phyloP scores from a whole-genome alignment of 1,140 invertebrate species.

The Euura saliciscinereae region DNA sequence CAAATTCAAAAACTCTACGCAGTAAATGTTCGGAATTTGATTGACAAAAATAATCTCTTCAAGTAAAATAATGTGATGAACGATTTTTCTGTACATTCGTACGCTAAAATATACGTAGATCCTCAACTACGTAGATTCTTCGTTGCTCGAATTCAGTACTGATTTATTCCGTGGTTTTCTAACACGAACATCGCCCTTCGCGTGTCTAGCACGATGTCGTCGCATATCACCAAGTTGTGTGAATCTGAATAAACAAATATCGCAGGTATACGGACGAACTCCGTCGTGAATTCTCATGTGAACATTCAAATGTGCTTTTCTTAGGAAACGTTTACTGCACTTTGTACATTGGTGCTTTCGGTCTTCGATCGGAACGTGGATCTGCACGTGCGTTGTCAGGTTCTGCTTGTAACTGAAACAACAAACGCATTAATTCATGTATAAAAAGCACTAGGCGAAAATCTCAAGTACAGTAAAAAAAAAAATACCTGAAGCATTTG shows the following conservation, averaged over 20 bases:
- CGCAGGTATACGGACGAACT: conserved; percentile 69
- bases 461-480: not conserved
- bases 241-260: conserved; percentile 47
- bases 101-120: not conserved
- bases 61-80: not conserved
- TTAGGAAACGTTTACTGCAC: conserved; percentile 51
- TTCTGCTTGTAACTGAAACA: conserved; percentile 40
- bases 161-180: conserved; percentile 9
- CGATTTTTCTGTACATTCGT: not conserved
- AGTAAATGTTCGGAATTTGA: no score
- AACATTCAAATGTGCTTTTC: conserved; percentile 44
- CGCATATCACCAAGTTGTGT: conserved; percentile 50
- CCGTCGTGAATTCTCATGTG: conserved; percentile 70
- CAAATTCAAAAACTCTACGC: no score
- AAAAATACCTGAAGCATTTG: conserved; percentile 35
- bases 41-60: not conserved
- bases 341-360: conserved; percentile 43
- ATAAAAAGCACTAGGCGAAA: conserved; percentile 9
- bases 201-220: conserved; percentile 43
- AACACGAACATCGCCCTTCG: conserved; percentile 21
- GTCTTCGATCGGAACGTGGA: conserved; percentile 38
- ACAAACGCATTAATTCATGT: not conserved
- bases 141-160: not conserved
- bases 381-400: conserved; percentile 35
- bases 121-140: no score